Base-by-base conservation (phyloP, 2,888 invertebrate genomes). In the Eilema griseolum region DNA sequence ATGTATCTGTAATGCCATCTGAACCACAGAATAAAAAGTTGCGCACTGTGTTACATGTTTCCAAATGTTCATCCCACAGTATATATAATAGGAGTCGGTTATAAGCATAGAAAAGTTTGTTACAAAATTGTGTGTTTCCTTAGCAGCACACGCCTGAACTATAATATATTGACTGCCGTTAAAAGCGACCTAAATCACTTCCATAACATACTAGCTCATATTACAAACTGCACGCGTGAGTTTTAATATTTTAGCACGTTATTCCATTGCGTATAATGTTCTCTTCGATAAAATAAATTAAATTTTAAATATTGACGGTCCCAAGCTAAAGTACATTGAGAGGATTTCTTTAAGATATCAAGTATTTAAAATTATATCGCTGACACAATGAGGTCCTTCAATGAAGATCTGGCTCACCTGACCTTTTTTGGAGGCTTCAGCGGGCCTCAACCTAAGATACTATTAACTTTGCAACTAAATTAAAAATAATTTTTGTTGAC, bases 91-190 rank as follows among this genome's bases (percentile, higher is more conserved):
- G 37, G 11, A 1, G 37, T 14, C 14, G 14, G 37, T 0, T 37
- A 5, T 46, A 20, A 46, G 20, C 46, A 46, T 1, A 52, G n/a
- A 52, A n/a, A n/a, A 52, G 20, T 52, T 52, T 52, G 10, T 52
- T n/a, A 20, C 52, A n/a, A n/a, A 52, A 52, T n/a, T 52, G 1
- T 46, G 52, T 52, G 52, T 52, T 52, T n/a, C 20, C 52, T 20
- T 52, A 52, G 52, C 52, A 52, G 20, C 52, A 52, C 52, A 52
- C 52, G 52, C 52, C 52, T 23, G 31, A 61, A 61, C 31, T 61
- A 28, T 60, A 31, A 61, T 61, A 11, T 20, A 31, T 31, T n/a
- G 31, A 31, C 31, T 31, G n/a, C n/a, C 11, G 31, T 31, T 61
- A 52, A 52, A 28, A 31, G 26, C 26, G n/a, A 11, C 11, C 31